A percentile compares a stretch with the other conserved stretches of the same genome.
Conservation (phyloP, 2,797 vertebrate genomes). For the Knipowitschia caucasica region DNA sequence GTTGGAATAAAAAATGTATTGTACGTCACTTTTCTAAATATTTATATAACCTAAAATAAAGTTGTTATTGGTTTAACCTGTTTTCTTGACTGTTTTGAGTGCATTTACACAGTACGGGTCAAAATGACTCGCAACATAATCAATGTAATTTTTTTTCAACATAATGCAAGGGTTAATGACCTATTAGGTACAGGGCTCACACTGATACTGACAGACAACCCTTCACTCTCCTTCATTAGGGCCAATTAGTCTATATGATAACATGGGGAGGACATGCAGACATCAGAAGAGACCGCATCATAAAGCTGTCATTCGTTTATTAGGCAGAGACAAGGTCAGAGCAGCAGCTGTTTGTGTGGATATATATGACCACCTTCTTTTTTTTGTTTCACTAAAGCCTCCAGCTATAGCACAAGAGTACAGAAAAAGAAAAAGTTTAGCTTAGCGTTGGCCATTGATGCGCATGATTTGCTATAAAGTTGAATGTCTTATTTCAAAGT, state of each 20-base stretch:
- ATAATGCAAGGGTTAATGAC: neutral
- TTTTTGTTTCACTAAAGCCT: constrained; percentile 1
- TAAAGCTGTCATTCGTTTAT: constrained; percentile 13
- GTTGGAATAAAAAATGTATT: no score
- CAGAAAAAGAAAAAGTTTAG: no score
- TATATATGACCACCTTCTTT: neutral
- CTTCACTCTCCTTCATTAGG: neutral
- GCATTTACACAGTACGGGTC: no score
- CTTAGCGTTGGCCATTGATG: no score
- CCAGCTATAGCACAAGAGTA: constrained; percentile 72
- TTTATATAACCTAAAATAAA: no score
- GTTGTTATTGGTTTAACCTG: no score
- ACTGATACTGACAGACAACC: constrained; percentile 2
- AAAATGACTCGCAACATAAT: no score
- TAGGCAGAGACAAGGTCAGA: constrained; percentile 4
- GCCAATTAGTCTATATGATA: constrained; percentile 2
- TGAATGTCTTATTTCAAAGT: constrained; percentile 49
- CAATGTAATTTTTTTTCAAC: no score
- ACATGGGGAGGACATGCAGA: neutral
- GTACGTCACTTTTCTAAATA: no score
- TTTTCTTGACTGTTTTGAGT: no score
- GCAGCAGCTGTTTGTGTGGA: neutral
- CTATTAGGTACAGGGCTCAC: neutral
- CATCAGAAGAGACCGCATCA: neutral
- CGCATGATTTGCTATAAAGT: no score